Base-by-base conservation (phyloP, 2,113 vertebrate species). In the Syrmaticus mikado region DNA sequence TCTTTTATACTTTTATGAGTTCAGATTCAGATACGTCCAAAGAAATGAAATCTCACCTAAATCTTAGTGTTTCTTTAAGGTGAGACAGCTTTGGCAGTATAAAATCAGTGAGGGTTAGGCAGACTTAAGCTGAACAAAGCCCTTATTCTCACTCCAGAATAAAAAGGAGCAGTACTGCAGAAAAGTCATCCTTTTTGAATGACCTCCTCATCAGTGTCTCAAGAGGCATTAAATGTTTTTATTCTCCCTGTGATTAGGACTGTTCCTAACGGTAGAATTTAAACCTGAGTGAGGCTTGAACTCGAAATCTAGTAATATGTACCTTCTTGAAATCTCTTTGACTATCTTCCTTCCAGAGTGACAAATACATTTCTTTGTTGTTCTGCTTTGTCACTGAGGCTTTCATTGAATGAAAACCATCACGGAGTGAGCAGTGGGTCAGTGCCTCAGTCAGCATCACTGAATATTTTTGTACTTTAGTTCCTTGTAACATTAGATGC, bases 41-140 rank as follows among this genome's bases (percentile, higher is more conserved):
- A 68, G 92, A 87, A 60, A 17, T 62, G 46, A 82, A 86, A 93
- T 77, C 50, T 18, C 24, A 40, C 22, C 43, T 87, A 72, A 93
- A 85, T 16, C 15, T 79, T 72, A 30, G 7, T 55, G 41, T 74
- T 84, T 93, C 28, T 68, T 75, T 73, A 79, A 79, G 70, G 45
- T 68, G 14, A 79, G 66, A 85, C 75, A 66, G 19, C 53, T 85
- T 85, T 68, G 36, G 55, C 4, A 5, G 15, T 61, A 25, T 85
- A 65, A 75, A 61, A 75, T 20, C 17, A 85, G 22, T 1, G 70
- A 61, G 22, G 45, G 43, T 87, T 87, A 87, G 53, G 19, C 16
- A 71, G n/a, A n/a, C 2, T 3, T 84, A 93, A 91, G 57, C 38
- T 79, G 58, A 85, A 85, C 85, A 79, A 95, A 87, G 6, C n/a